Evolutionary conservation across 2,888 invertebrate genomes (phyloP), one percentile per base, ranked within the genome.

Genomic region (Boloria euphrosyne): DNA sequence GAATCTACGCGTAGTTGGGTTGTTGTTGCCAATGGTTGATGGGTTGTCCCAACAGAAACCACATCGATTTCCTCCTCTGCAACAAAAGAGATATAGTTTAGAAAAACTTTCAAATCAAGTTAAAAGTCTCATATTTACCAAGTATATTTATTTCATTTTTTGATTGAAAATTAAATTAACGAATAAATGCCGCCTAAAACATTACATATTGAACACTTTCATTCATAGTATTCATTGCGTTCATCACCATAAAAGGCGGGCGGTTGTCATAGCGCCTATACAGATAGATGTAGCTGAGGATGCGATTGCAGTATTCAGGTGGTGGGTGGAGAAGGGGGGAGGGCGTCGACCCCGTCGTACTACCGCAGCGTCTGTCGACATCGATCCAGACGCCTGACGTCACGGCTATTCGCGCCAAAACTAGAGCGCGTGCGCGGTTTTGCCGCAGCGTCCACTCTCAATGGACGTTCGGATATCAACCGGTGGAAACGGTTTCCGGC

Each of bases 51-150:
- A 72, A 95, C 89, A 0, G 95, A 95, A 62, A 96, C 97, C 62
- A 97, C 97, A 83, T 97, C 97, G 80, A 97, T 97, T 93, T 96
- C 96, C 89, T 97, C 97, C 83, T 95, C 96, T 95, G 94, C 71
- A 94, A 95, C 91, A 93, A 90, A 71, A 75, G 85, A 90, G 76
- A 88, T 75, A 22, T 60, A 44, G 64, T 71, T 74, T 65, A 68
- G 58, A 53, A 66, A 52, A 52, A 13, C 13, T 47, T 47, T 57
- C 27, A 52, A 64, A 44, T 59, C 54, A 10, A 31, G 31, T 31
- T 10, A 22, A 6, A 31, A 38, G 7, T 38, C 0, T 38, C 31
- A 38, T 10, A 10, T 38, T 38, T 38, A 38, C 10, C n/a, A n/a
- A n/a, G n/a, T 38, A 38, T 38, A 38, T 38, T 54, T 50, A n/a